Conservation (phyloP, 37 sponge, comb jelly and placozoan genomes). For the Oopsacas minuta region DNA sequence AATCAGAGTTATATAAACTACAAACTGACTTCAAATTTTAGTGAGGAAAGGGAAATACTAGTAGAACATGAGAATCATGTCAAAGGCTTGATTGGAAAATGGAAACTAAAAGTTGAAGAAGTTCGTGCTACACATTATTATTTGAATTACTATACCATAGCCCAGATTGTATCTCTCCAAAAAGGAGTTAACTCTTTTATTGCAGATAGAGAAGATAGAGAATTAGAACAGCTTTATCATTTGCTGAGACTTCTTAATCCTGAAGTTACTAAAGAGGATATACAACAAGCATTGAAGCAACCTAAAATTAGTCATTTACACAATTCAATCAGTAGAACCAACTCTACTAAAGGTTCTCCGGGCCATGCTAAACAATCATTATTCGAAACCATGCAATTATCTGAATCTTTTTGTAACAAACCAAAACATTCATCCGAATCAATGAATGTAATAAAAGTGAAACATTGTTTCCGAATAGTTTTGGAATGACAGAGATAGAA, state of each 20-base stretch:
- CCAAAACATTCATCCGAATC: too few relatives aligned
- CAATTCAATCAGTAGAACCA: not conserved
- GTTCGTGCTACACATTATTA: not conserved
- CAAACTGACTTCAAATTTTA: not conserved
- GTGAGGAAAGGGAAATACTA: not conserved
- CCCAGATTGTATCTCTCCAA: not conserved
- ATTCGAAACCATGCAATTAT: too few relatives aligned
- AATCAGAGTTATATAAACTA: not conserved
- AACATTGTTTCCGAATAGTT: not conserved
- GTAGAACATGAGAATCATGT: not conserved
- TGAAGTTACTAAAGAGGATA: not conserved
- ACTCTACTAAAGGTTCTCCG: too few relatives aligned
- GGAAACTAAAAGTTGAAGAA: not conserved
- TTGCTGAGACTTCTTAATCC: not conserved
- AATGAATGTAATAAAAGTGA: too few relatives aligned
- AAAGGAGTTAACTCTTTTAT: conserved; percentile 4
- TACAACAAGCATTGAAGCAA: not conserved
- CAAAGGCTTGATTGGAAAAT: not conserved
- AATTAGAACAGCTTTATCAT: not conserved
- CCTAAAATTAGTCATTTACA: not conserved
- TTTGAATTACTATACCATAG: not conserved
- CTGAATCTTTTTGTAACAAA: too few relatives aligned
- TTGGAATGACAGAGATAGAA: not conserved
- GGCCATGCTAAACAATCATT: too few relatives aligned
- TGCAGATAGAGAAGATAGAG: not conserved